A percentile compares a stretch with the other conserved stretches of the same genome.
Evolutionary conservation across 2,888 invertebrate species (phyloP).

Genomic region (Tyria jacobaeae): DNA sequence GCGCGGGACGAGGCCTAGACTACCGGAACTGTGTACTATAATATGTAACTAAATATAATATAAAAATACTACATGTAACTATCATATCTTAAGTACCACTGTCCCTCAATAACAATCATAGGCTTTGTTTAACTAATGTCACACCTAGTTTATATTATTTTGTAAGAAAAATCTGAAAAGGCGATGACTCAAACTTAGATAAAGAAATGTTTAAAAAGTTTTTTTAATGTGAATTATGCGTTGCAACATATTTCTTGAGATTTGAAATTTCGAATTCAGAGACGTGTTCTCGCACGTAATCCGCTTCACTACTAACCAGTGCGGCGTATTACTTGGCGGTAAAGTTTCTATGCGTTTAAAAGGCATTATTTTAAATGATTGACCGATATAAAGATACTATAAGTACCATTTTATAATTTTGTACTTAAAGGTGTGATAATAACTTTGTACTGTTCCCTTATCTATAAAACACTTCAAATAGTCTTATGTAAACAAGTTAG

Average conservation of each 20-base stretch:
- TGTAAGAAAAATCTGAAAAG: constrained; percentile 21
- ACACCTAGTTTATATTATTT: background rate
- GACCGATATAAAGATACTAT: background rate
- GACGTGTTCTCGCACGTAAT: constrained; percentile 42
- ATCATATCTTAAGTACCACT: constrained; percentile 62
- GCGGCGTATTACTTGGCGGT: no score
- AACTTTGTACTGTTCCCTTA: constrained; percentile 1
- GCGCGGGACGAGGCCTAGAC: constrained; percentile 77
- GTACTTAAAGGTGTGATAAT: background rate
- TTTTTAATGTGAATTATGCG: background rate
- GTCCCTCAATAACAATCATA: constrained; percentile 43
- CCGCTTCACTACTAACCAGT: constrained; percentile 66
- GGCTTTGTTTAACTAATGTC: constrained; percentile 20
- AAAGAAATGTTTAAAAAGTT: background rate
- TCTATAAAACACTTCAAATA: constrained; percentile 27
- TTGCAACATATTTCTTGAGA: constrained; percentile 11
- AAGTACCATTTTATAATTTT: background rate
- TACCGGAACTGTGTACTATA: constrained; percentile 60
- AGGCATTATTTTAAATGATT: background rate
- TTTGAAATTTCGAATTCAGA: background rate
- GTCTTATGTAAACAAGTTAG: constrained; percentile 70
- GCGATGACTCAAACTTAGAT: constrained; percentile 12
- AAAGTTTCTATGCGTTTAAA: constrained; percentile 10
- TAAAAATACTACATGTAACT: constrained; percentile 54
- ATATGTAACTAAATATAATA: constrained; percentile 53